phyloP scores from a whole-genome alignment of 2,113 vertebrate species.

The Gadus macrocephalus region DNA sequence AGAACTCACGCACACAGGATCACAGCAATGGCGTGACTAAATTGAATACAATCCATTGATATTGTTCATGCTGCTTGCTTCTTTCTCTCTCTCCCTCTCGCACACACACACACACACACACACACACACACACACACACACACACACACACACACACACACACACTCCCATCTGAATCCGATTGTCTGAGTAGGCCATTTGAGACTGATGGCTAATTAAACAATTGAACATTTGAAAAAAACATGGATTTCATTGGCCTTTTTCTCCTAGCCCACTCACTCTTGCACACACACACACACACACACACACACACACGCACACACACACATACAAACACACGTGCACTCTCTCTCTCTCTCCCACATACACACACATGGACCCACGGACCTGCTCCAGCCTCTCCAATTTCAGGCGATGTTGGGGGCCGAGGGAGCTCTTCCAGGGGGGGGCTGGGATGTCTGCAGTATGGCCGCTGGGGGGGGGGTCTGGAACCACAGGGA shows the following conservation, averaged over 20 bases:
- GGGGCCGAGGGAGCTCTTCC: slow-evolving; percentile 60
- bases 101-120: not conserved
- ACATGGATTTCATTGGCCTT: too few species aligned
- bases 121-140: not conserved
- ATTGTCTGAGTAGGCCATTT: too few species aligned
- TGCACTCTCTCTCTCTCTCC: not conserved
- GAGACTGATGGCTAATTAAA: too few species aligned
- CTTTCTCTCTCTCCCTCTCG: too few species aligned
- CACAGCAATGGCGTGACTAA: slow-evolving; percentile 7
- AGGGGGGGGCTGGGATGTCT: slow-evolving; percentile 52
- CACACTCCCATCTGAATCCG: not conserved
- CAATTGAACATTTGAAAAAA: too few species aligned
- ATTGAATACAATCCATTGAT: slow-evolving; percentile 10
- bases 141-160: too few species aligned
- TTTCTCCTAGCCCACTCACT: too few species aligned
- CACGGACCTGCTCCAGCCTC: slow-evolving; percentile 79
- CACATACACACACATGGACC: slow-evolving; percentile 3
- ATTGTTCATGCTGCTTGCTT: not conserved
- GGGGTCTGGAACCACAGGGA: slow-evolving; percentile 28
- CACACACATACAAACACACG: not conserved
- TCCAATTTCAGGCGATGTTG: slow-evolving; percentile 75
- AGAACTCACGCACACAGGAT: not conserved
- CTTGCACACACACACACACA: not conserved
- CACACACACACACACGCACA: not conserved
- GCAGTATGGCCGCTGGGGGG: slow-evolving; percentile 45